Percentiles rank a stretch among this genome's conserved stretches.
phyloP scores from a whole-genome alignment of 2,888 invertebrate species.

The Scaptomyza polygonia region DNA sequence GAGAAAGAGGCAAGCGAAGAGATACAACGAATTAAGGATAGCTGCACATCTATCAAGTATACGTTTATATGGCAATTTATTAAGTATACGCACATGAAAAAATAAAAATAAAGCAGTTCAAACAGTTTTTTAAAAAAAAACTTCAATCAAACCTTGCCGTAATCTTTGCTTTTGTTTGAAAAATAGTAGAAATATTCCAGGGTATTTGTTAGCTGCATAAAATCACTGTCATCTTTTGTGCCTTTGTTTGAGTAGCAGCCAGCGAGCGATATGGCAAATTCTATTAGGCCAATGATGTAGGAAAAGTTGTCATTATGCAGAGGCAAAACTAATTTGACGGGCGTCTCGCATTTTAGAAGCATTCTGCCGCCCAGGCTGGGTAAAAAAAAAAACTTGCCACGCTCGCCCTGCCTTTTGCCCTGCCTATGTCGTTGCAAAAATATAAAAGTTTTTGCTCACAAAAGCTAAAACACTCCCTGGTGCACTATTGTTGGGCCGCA shows the following conservation, averaged over 20 bases:
- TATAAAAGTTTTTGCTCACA: constrained; percentile 26
- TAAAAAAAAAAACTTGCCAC: neutral
- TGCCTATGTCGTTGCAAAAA: constrained; percentile 24
- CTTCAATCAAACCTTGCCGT: too few relatives aligned
- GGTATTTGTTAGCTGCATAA: neutral
- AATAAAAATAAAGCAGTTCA: too few relatives aligned
- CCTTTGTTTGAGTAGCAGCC: constrained; percentile 4
- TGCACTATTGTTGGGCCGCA: constrained; percentile 63
- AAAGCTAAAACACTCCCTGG: constrained; percentile 66
- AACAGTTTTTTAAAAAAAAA: too few relatives aligned
- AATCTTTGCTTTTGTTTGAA: too few relatives aligned
- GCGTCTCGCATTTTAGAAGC: constrained; percentile 47
- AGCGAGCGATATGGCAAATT: constrained; percentile 66
- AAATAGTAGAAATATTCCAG: too few relatives aligned
- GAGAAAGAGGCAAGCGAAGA: neutral
- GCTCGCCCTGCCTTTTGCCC: neutral
- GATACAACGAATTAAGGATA: neutral
- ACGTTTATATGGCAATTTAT: too few relatives aligned
- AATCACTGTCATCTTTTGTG: constrained; percentile 7
- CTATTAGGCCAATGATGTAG: constrained; percentile 45
- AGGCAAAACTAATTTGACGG: constrained; percentile 64
- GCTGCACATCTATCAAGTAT: too few relatives aligned
- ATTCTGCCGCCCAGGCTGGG: constrained; percentile 25
- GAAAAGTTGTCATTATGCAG: constrained; percentile 59
- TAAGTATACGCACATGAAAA: too few relatives aligned